A percentile compares a stretch with the other conserved stretches of the same genome.
Conservation (phyloP, 2,797 vertebrate species). For the Sciurus carolinensis region DNA sequence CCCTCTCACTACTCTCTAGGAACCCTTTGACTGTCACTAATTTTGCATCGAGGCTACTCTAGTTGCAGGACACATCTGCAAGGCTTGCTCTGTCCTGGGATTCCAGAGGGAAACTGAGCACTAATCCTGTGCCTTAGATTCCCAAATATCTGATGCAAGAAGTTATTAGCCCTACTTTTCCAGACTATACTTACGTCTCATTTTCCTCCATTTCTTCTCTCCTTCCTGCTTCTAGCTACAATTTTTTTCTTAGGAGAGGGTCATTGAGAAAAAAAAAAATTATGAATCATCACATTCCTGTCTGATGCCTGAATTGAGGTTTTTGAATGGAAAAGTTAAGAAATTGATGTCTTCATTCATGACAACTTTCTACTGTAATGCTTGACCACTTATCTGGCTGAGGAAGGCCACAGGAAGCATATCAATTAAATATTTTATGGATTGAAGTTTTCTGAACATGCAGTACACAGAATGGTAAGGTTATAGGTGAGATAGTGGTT, state of each 20-base stretch:
- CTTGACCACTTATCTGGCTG: background rate
- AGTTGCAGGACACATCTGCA: background rate
- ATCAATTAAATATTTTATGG: background rate
- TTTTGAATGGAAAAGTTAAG: background rate
- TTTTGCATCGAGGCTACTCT: background rate
- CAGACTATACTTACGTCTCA: background rate
- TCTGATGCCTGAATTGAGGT: background rate
- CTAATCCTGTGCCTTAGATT: background rate
- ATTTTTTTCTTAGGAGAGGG: fast-evolving
- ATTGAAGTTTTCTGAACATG: background rate
- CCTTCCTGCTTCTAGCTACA: background rate
- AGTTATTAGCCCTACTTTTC: background rate
- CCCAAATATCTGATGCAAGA: background rate
- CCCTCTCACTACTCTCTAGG: background rate
- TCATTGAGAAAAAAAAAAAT: background rate
- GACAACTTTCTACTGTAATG: background rate
- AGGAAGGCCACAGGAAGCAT: background rate
- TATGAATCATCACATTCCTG: background rate
- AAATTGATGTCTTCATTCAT: background rate
- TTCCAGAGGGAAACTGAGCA: background rate
- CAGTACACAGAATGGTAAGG: background rate
- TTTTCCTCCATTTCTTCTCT: background rate
- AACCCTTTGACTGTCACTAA: background rate
- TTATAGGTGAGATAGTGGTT: background rate
- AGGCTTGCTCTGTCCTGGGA: background rate